Percentiles rank a stretch among this genome's conserved stretches.
Evolutionary conservation across 2,797 vertebrate species (phyloP).

Genomic region (Phyllotis vaccarum): DNA sequence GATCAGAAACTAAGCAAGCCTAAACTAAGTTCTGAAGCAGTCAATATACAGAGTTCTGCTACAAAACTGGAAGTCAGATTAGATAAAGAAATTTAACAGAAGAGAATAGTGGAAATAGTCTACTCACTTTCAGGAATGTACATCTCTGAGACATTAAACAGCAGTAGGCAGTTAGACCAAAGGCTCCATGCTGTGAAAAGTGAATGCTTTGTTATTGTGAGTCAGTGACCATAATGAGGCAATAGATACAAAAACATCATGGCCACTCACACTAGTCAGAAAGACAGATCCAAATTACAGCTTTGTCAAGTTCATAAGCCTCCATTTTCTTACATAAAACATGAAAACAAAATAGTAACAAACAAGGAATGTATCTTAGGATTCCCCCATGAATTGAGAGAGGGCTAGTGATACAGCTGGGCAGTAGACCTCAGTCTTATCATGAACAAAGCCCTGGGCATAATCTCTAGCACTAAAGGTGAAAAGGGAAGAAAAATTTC

Average conservation of each 20-base stretch:
- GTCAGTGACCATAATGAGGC: not conserved
- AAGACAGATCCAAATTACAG: not conserved
- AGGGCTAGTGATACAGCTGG: not conserved
- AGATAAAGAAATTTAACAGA: not conserved
- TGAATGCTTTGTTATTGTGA: not conserved
- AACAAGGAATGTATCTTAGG: not conserved
- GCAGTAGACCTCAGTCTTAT: not conserved
- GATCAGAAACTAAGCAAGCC: not conserved
- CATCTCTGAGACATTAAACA: not conserved
- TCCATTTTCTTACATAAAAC: not conserved
- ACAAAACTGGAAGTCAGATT: not conserved
- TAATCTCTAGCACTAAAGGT: not conserved
- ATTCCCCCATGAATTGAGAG: not conserved
- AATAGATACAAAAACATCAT: not conserved
- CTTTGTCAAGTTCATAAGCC: not conserved
- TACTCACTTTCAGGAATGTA: not conserved
- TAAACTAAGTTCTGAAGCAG: not conserved
- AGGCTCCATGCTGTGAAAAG: too few relatives aligned
- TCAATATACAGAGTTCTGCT: not conserved
- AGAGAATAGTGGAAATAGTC: not conserved
- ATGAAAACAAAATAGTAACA: not conserved
- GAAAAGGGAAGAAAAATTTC: not conserved
- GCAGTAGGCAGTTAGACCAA: too few relatives aligned
- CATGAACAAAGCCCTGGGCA: not conserved
- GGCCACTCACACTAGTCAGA: not conserved